Conservation (phyloP, 2,113 vertebrate genomes). For the Hypocryptadius cinnamomeus region DNA sequence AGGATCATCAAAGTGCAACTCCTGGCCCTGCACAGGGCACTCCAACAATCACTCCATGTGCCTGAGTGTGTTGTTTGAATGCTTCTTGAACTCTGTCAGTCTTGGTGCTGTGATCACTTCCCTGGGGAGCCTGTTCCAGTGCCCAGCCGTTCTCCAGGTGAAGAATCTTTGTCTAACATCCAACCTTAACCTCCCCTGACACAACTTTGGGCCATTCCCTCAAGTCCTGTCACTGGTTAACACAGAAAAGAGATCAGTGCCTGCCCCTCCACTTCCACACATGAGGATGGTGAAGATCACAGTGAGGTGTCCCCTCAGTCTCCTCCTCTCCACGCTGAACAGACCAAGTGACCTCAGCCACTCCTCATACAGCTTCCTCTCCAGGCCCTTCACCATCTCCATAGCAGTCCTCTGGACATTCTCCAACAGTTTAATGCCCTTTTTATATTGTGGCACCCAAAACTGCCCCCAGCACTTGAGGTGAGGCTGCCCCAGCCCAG, state of each 20-base stretch:
- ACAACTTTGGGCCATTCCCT: accelerated
- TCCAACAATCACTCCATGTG: not conserved
- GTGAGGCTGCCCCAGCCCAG: accelerated
- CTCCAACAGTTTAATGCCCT: accelerated
- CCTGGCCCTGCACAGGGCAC: not conserved
- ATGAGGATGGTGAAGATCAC: accelerated
- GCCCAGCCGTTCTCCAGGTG: accelerated
- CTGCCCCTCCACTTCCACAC: not conserved
- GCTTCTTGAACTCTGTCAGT: not conserved
- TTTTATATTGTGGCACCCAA: not conserved
- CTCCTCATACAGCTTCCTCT: accelerated
- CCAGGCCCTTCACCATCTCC: accelerated
- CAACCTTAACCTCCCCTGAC: not conserved
- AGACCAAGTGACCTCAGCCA: not conserved
- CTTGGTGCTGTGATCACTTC: not conserved
- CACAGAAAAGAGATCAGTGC: not conserved
- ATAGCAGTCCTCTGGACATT: accelerated
- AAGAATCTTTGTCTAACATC: not conserved
- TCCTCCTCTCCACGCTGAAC: not conserved
- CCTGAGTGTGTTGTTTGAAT: accelerated
- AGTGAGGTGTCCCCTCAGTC: not conserved
- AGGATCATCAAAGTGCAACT: not conserved
- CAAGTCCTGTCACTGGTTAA: not conserved
- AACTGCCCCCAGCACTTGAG: accelerated
- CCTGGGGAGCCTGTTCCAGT: not conserved